A percentile compares a stretch with the other conserved stretches of the same genome.
Evolutionary conservation across 2,113 vertebrate genomes (phyloP).

Genomic region (Thamnophis sirtalis): DNA sequence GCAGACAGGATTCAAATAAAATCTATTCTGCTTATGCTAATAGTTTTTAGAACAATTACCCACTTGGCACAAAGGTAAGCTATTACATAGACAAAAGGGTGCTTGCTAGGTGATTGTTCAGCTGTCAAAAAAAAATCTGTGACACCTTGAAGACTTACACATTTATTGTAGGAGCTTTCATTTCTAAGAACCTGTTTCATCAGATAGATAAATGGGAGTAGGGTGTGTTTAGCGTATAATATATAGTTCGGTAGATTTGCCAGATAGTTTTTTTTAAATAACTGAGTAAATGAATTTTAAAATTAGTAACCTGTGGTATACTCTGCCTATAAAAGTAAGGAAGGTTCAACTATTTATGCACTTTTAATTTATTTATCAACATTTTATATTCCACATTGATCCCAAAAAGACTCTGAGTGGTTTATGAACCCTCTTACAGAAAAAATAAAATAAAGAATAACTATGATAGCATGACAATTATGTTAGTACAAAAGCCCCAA

Average conservation of each 20-base stretch:
- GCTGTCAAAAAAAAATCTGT: neutral
- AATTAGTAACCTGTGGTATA: neutral
- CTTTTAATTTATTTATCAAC: neutral
- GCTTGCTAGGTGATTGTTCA: no score
- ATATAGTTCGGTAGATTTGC: neutral
- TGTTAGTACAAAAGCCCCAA: neutral
- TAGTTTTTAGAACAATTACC: neutral
- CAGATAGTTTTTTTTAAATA: neutral
- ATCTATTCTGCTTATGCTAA: conserved; percentile 40
- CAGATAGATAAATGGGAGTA: neutral
- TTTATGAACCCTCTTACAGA: neutral
- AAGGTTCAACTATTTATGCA: neutral
- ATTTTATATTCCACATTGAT: neutral
- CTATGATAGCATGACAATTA: neutral
- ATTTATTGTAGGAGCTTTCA: neutral
- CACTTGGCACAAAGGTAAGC: neutral
- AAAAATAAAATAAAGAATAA: neutral
- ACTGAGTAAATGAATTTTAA: neutral
- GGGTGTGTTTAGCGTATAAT: neutral
- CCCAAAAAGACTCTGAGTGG: neutral
- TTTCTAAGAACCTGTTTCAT: neutral
- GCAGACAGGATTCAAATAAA: conserved; percentile 49
- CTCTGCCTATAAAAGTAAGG: neutral
- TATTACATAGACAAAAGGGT: neutral
- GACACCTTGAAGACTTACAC: neutral